These are phyloP conservation scores for Danio aesculapii DNA, from an alignment of 2,797 vertebrate species.

Conservation along the genomic window DNA sequence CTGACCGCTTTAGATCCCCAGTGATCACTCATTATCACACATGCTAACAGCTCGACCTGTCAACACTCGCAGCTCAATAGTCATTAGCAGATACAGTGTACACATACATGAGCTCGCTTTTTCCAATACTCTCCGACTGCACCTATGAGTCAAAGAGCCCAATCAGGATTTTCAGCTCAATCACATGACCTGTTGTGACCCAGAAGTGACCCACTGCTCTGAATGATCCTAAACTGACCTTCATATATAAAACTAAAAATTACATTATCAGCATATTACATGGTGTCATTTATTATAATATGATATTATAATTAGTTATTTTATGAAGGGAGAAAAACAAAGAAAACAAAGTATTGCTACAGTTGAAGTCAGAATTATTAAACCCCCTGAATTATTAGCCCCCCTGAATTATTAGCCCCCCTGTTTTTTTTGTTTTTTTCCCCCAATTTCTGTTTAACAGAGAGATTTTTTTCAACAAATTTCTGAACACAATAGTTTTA, in stretches of 20 bases:
- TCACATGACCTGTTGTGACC: conserved; percentile 8
- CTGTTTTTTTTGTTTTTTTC: too few species aligned
- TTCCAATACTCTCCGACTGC: neutral
- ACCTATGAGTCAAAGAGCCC: neutral
- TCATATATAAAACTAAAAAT: neutral
- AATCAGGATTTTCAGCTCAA: neutral
- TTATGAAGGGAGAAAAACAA: too few species aligned
- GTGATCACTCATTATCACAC: conserved; percentile 61
- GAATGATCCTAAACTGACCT: neutral
- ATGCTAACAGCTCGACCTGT: conserved; percentile 54
- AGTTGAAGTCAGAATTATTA: too few species aligned
- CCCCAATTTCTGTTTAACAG: too few species aligned
- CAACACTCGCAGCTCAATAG: conserved; percentile 61
- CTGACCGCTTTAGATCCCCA: conserved; percentile 49
- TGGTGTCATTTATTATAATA: too few species aligned
- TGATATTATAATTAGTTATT: too few species aligned
- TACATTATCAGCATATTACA: too few species aligned
- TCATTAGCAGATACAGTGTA: conserved; percentile 48
- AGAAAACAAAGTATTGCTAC: too few species aligned
- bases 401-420: too few species aligned
- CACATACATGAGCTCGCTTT: conserved; percentile 23
- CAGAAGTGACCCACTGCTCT: neutral
- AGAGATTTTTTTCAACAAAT: too few species aligned
- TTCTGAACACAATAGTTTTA: too few species aligned
- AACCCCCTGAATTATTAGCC: too few species aligned